Percentiles rank a stretch among this genome's conserved stretches.
Conservation (phyloP, 2,888 invertebrate genomes). For the Stramonita haemastoma region DNA sequence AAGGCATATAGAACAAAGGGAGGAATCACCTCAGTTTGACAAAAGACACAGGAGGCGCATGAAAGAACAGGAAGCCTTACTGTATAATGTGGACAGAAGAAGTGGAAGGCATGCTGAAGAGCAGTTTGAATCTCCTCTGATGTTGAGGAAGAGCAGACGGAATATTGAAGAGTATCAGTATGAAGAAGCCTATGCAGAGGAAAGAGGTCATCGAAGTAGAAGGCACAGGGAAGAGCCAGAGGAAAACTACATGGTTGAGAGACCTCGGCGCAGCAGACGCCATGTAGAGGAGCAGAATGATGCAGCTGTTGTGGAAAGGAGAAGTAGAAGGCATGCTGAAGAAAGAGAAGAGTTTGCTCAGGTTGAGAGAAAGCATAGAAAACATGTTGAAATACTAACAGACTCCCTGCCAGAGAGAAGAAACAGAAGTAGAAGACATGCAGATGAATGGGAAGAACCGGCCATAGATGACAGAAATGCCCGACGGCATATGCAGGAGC, state of each 20-base stretch:
- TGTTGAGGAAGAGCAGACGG: slow-evolving; percentile 1
- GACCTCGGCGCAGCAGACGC: neutral
- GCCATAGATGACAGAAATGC: neutral
- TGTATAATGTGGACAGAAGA: neutral
- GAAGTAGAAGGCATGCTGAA: slow-evolving; percentile 10
- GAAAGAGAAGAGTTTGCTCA: slow-evolving; percentile 1
- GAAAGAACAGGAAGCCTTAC: neutral
- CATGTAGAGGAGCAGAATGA: slow-evolving; percentile 11
- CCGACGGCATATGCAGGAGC: neutral
- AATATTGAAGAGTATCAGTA: slow-evolving; percentile 13
- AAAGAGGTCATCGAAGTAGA: neutral
- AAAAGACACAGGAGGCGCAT: neutral
- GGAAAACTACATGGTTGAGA: neutral
- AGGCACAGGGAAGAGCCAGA: slow-evolving; percentile 10
- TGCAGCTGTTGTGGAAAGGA: neutral
- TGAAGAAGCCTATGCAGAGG: slow-evolving; percentile 1
- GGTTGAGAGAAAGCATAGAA: slow-evolving; percentile 23
- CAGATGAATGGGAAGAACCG: slow-evolving; percentile 15
- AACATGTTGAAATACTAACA: neutral
- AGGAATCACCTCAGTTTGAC: neutral
- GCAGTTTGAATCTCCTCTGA: neutral
- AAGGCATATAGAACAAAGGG: slow-evolving; percentile 11
- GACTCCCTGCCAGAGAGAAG: neutral
- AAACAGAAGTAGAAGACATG: neutral
- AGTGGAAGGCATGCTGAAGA: neutral